Conservation (phyloP, 2,888 invertebrate genomes). For the Plebejus melissa region DNA sequence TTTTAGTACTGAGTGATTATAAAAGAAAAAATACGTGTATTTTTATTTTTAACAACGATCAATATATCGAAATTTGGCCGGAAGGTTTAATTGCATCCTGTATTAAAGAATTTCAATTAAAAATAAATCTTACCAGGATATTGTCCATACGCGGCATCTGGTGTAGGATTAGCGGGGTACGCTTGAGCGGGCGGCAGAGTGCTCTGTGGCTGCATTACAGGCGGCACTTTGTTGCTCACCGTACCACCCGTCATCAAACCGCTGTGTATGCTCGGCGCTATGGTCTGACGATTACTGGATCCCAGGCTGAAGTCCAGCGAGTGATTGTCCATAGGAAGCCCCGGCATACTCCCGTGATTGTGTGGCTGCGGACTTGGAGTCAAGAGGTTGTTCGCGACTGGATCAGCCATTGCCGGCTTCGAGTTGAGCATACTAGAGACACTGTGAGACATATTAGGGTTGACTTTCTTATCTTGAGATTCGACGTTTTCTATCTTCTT, state of each 20-base stretch:
- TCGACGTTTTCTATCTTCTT: slow-evolving; percentile 53
- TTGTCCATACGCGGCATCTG: slow-evolving; percentile 60
- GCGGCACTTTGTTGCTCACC: slow-evolving; percentile 32
- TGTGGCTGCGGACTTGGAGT: slow-evolving; percentile 33
- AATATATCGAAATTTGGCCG: too few relatives aligned
- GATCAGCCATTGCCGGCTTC: slow-evolving; percentile 45
- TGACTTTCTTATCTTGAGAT: slow-evolving; percentile 50
- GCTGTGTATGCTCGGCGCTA: slow-evolving; percentile 49
- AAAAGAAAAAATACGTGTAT: too few relatives aligned
- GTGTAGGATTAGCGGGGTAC: slow-evolving; percentile 53
- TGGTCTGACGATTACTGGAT: slow-evolving; percentile 34
- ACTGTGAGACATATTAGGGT: slow-evolving; percentile 62
- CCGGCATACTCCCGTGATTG: slow-evolving; percentile 38
- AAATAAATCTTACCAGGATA: slow-evolving; percentile 58
- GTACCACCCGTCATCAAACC: slow-evolving; percentile 47
- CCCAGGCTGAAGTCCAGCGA: slow-evolving; percentile 38
- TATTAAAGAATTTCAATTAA: too few relatives aligned
- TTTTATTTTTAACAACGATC: too few relatives aligned
- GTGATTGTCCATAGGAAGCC: slow-evolving; percentile 42
- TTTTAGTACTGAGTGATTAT: too few relatives aligned
- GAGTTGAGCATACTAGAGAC: slow-evolving; percentile 65
- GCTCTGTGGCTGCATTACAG: slow-evolving; percentile 33
- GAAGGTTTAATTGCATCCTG: too few relatives aligned
- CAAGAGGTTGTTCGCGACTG: slow-evolving; percentile 42
- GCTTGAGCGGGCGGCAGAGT: slow-evolving; percentile 46